Evolutionary conservation across 1,140 invertebrate genomes (phyloP), one percentile per base, ranked within the genome.

Genomic region (Eupristina koningsbergeri): DNA sequence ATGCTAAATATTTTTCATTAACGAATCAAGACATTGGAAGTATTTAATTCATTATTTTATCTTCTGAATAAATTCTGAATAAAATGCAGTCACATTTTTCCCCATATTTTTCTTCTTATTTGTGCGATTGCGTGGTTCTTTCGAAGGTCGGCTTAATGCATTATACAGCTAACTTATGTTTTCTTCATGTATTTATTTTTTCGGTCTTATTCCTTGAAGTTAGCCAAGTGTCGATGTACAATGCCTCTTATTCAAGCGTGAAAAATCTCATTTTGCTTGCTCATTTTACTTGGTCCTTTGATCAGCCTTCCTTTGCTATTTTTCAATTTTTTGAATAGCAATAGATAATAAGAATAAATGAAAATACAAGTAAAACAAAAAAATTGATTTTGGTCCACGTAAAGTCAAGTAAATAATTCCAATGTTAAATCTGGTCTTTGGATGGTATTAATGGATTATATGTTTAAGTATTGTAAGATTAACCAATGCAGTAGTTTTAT

Each of bases 31-130:
- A 26, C 15, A 22, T 41, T 71, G n/a, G 41, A 71, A 41, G 22
- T 71, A 71, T 41, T n/a, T 3, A 71, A 41, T 71, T 41, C 17
- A 41, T 50, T 75, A 75, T 75, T 75, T 50, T 3, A 34, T 29
- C 11, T 53, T 75, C 75, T 0, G 17, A 61, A 77, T 71, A 39
- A 61, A 77, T 71, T 36, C 67, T 36, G 22, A 39, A 77, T 61
- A 77, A 77, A 61, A 0, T 13, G 9, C n/a, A 13, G 11, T 22
- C 2, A 77, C 36, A 7, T 47, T n/a, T 64, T 19, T 7, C 8
- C 31, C 17, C 47, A 69, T 71, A 7, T 45, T 41, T 39, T 11
- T 53, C 26, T 0, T 71, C 67, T 80, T 58, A 39, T 80, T 71
- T 50, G 13, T 31, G 15, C 31, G 45, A 80, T n/a, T 50, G 15